Evolutionary conservation across 1,140 invertebrate genomes (phyloP).

Genomic region (Drosophila serrata): DNA sequence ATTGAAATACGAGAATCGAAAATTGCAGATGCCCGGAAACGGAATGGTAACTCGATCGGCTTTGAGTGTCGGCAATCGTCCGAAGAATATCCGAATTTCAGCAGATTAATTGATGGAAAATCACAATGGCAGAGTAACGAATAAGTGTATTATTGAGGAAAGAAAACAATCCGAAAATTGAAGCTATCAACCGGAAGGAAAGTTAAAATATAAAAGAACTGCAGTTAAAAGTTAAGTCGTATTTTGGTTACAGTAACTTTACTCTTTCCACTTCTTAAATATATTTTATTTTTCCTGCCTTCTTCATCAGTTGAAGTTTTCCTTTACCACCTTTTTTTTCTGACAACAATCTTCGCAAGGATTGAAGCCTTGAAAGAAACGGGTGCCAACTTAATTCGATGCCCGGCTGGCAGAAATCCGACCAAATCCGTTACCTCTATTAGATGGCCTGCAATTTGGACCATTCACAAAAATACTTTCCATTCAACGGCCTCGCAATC

Average conservation of each 20-base stretch:
- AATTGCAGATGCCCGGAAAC: conserved; percentile 7
- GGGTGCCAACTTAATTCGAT: conserved; percentile 37
- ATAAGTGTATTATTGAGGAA: not conserved
- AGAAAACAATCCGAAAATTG: not conserved
- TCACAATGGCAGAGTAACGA: not conserved
- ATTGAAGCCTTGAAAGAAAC: conserved; percentile 1
- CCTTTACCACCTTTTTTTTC: not conserved
- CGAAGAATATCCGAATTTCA: not conserved
- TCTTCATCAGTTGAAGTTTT: not conserved
- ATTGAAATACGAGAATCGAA: conserved; percentile 65
- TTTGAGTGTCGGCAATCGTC: not conserved
- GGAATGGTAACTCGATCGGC: conserved; percentile 49
- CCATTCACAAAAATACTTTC: conserved; percentile 41
- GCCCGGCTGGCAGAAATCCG: conserved; percentile 40
- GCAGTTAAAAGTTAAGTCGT: too few species aligned
- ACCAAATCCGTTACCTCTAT: conserved; percentile 38
- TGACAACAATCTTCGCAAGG: not conserved
- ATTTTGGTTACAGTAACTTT: too few species aligned
- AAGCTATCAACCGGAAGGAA: not conserved
- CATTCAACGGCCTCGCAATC: conserved; percentile 54
- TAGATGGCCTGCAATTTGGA: conserved; percentile 55
- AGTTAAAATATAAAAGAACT: not conserved
- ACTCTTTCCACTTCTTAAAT: not conserved
- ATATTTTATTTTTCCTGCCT: not conserved
- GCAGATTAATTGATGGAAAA: conserved; percentile 24